Evolutionary conservation across 1,140 invertebrate species (phyloP), one percentile per base, ranked within the genome.

Genomic region (Marisa cornuarietis): DNA sequence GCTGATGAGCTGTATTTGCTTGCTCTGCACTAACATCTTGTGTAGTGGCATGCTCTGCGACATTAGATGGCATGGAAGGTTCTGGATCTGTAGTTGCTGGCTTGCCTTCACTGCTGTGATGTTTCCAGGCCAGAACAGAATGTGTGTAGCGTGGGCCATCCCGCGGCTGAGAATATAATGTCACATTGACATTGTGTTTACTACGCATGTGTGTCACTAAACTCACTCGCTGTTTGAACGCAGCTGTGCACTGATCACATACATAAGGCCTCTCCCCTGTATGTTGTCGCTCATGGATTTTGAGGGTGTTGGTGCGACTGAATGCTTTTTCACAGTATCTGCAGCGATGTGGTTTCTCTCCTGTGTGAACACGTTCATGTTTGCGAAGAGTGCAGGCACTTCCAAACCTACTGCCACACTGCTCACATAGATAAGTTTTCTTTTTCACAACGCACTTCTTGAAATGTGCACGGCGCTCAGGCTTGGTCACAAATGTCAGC

Each of bases 261-360:
- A 79, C 77, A 26, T 79, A 79, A n/a, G 68, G 77, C 24, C 49
- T 71, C 22, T 79, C 77, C 3, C 77, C 77, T 16, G 77, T 79
- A 42, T 79, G 77, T 58, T 79, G 68, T 24, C 77, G 77, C 5
- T 58, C 52, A 26, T 79, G 77, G 26, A 79, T 71, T 58, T 58
- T 24, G 54, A 79, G 26, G 49, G 77, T 61, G 18, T 71, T 71
- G 51, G 51, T 74, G 26, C 63, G 61, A 16, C 58, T 51, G 20
- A 65, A 76, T 10, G 74, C 22, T 42, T 76, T 62, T 14, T 66
- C 74, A 63, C 74, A 76, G 42, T 24, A 76, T 42, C 74, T 76
- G 31, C 74, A 76, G 7, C 18, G 54, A 31, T 65, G 63, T 8
- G 58, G 61, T 26, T 76, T 76, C 24, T 65, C 58, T 42, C 61